A percentile compares a stretch with the other conserved stretches of the same genome.
Evolutionary conservation across 2,797 vertebrate species (phyloP).

Genomic region (Myotis myotis): DNA sequence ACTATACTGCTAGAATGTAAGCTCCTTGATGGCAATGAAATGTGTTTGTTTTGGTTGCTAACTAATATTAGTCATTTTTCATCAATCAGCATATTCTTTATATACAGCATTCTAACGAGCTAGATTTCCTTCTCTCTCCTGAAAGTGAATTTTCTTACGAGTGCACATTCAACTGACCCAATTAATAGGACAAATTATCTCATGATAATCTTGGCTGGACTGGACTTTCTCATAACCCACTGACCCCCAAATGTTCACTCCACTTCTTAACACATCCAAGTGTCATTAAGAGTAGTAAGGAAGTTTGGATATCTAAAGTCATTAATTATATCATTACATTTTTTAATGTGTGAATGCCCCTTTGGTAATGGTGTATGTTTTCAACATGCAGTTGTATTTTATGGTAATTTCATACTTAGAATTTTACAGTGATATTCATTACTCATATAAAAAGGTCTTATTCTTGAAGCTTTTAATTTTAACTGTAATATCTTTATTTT

Average conservation of each 20-base stretch:
- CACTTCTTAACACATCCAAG: neutral
- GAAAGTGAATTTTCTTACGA: neutral
- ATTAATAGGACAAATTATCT: neutral
- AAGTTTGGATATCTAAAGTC: neutral
- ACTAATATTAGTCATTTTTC: neutral
- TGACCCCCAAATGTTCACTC: neutral
- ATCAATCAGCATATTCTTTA: neutral
- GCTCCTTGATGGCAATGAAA: neutral
- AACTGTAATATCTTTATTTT: neutral
- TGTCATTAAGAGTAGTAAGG: neutral
- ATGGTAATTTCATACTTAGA: neutral
- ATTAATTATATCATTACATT: neutral
- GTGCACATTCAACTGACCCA: neutral
- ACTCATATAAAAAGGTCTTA: neutral
- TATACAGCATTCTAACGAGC: neutral
- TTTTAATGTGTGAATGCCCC: neutral
- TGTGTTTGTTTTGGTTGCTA: neutral
- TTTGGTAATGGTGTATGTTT: neutral
- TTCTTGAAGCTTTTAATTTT: neutral
- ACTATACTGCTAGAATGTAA: neutral
- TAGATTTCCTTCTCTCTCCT: neutral
- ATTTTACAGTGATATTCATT: neutral
- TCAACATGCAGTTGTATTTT: neutral
- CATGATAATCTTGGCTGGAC: accelerated
- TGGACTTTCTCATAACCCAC: neutral